Percentiles rank a stretch among this genome's conserved stretches.
Conservation (phyloP, 2,888 invertebrate genomes). For the Andrena minutula region DNA sequence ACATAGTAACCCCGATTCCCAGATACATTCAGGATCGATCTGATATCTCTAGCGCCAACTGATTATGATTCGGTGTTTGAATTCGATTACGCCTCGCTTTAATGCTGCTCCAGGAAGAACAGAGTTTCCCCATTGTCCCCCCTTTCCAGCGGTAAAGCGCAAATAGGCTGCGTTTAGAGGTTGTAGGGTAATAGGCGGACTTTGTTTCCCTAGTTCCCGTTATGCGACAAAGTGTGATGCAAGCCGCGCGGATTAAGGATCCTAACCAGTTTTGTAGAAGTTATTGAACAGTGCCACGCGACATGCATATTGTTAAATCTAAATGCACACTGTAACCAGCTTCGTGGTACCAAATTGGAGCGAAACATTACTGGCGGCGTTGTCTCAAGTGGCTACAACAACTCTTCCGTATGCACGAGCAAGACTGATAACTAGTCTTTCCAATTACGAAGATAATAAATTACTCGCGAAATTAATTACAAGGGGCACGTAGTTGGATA, state of each 20-base stretch:
- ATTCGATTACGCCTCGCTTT: constrained; percentile 44
- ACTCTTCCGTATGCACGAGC: not conserved
- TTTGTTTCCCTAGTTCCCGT: constrained; percentile 22
- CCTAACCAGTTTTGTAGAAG: constrained; percentile 33
- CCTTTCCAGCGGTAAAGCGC: constrained; percentile 23
- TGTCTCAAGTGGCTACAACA: not conserved
- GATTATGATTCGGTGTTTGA: constrained; percentile 62
- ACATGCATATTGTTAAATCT: not conserved
- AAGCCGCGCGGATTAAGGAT: not conserved
- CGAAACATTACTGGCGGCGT: not conserved
- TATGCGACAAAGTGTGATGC: constrained; percentile 1
- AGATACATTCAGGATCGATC: constrained; percentile 50
- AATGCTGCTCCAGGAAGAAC: constrained; percentile 36
- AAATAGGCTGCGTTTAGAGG: constrained; percentile 28
- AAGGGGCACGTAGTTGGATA: no score
- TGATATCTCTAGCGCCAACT: constrained; percentile 45
- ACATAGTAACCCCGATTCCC: constrained; percentile 63
- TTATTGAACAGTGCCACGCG: constrained; percentile 15
- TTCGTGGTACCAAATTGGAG: not conserved
- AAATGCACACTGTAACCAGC: no score
- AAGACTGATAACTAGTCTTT: not conserved
- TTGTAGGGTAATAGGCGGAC: constrained; percentile 27
- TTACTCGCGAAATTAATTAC: not conserved
- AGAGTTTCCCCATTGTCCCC: constrained; percentile 31
- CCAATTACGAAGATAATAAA: not conserved